phyloP scores from a whole-genome alignment of 2,797 vertebrate genomes.

The Gallinago stenura region DNA sequence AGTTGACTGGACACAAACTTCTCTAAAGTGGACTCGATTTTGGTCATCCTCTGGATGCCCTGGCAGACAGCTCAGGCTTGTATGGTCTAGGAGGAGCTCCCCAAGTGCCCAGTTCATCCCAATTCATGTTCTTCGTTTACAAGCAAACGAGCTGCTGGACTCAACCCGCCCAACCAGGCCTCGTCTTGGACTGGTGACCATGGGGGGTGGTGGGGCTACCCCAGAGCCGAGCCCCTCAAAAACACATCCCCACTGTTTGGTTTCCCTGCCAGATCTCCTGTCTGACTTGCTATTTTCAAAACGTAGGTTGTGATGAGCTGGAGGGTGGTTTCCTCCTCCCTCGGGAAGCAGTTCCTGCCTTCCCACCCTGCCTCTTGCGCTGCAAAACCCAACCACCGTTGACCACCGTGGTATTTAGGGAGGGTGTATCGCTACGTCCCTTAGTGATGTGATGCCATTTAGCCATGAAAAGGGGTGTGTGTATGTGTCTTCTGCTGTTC shows the following conservation, averaged over 20 bases:
- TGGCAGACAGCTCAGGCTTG: not conserved
- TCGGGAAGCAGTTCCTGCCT: not conserved
- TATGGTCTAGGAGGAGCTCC: not conserved
- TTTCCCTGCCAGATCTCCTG: not conserved
- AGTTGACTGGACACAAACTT: not conserved
- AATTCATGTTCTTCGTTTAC: not conserved
- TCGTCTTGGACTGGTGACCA: accelerated
- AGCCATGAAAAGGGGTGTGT: not conserved
- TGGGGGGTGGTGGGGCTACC: not conserved
- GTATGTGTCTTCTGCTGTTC: not conserved
- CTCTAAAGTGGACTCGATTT: not conserved
- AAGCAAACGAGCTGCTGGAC: accelerated
- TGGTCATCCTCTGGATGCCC: not conserved
- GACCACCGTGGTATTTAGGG: accelerated
- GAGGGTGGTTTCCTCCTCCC: not conserved
- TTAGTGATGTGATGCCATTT: accelerated
- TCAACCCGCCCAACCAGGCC: accelerated
- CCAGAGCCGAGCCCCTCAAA: not conserved
- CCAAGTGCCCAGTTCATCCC: not conserved
- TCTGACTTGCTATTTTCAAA: accelerated
- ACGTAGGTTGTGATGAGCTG: accelerated
- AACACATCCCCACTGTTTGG: accelerated
- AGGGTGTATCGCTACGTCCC: accelerated
- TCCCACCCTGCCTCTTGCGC: accelerated
- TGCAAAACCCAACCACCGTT: not conserved